Percentiles rank a stretch among this genome's conserved stretches.
phyloP scores from a whole-genome alignment of 2,113 vertebrate species.

The Pseudopipra pipra region DNA sequence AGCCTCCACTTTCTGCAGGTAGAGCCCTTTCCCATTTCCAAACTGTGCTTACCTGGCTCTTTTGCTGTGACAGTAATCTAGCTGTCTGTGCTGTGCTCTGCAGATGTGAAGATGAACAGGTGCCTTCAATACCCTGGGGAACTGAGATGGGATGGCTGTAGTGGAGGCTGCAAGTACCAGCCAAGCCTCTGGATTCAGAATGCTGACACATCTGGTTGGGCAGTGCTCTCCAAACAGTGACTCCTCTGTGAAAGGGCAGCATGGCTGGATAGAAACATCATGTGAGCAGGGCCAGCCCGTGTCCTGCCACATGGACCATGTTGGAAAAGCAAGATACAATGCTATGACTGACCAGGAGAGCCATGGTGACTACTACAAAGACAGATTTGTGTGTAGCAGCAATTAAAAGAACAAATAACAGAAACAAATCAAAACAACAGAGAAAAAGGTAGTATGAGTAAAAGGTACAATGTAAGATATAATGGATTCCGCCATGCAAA shows the following conservation, averaged over 20 bases:
- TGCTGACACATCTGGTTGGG: neutral
- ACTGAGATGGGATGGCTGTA: neutral
- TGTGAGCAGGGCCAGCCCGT: neutral
- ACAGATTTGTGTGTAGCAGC: neutral
- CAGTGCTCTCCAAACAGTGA: neutral
- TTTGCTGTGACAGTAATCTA: neutral
- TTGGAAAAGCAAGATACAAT: neutral
- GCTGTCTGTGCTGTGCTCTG: neutral
- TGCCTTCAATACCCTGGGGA: neutral
- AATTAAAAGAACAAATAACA: neutral
- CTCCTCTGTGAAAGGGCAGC: neutral
- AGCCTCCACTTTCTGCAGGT: neutral
- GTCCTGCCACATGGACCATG: neutral
- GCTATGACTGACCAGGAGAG: neutral
- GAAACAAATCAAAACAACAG: neutral
- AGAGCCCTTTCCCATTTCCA: neutral
- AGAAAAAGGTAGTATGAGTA: neutral
- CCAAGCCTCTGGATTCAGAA: neutral
- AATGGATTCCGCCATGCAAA: neutral
- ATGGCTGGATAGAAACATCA: neutral
- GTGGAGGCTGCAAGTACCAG: neutral
- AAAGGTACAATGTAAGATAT: neutral
- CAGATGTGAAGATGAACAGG: neutral
- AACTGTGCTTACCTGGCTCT: neutral
- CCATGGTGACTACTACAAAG: neutral